Evolutionary conservation across 2,888 invertebrate genomes (phyloP), one percentile per base, ranked within the genome.

Genomic region (Agrotis segetum): DNA sequence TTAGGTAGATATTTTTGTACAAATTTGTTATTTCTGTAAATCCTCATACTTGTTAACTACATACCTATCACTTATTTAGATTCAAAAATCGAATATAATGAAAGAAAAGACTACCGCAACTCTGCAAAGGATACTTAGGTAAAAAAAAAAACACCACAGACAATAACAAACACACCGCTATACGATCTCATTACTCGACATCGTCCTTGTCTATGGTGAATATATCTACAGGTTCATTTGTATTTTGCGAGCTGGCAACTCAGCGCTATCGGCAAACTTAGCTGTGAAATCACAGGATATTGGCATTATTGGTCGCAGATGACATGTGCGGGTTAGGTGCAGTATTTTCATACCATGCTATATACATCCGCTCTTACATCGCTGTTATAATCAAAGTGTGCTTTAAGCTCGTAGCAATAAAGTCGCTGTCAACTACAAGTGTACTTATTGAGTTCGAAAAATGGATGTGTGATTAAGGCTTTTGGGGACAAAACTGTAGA

Each of bases 281-380:
- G 63, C 66, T 70, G 56, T 67, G 44, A 62, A 64, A 59, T 69
- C 67, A 69, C 40, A 71, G 67, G 74, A 67, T 78, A 82, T 78
- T 74, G 68, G 55, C 40, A 24, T 55, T 71, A 82, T 71, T 71
- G 47, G 62, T 34, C 34, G 16, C 47, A 56, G 55, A 71, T 66
- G 77, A 71, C 47, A 24, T 62, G 47, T 62, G 34, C 49, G 69
- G 56, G 44, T 61, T 50, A 64, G 47, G 53, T 34, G 1, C 34
- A 34, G 34, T 34, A 34, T 34, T 34, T 34, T 34, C 34, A 34
- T 34, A 34, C 34, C 7, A 34, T 34, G 34, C 34, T 7, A 34
- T 1, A 34, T 7, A 34, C 34, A 34, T 6, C 34, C 34, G 34
- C 34, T 34, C 34, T 34, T 34, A 34, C 34, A 34, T 34, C 7